These are phyloP conservation scores for Marisa cornuarietis DNA, from an alignment of 1,140 invertebrate genomes.

Conservation along the genomic window DNA sequence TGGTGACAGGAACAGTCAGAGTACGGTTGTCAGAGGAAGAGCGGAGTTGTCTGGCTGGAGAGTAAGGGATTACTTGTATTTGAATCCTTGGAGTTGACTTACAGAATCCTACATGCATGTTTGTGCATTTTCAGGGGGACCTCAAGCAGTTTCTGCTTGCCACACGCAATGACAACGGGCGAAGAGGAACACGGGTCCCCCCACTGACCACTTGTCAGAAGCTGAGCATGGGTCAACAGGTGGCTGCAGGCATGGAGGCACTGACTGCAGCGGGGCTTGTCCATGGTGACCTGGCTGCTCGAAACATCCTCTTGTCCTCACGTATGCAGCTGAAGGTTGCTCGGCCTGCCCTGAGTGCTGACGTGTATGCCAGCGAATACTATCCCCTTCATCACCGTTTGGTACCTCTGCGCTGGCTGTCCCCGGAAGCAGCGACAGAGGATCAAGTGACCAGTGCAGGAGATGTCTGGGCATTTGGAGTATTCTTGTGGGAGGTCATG, in stretches of 20 bases:
- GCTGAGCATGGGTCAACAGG: conserved; percentile 74
- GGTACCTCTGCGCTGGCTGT: conserved; percentile 86
- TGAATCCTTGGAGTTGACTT: too few relatives aligned
- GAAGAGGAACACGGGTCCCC: conserved; percentile 45
- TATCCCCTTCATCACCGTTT: conserved; percentile 66
- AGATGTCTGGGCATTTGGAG: conserved; percentile 64
- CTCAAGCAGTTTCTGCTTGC: conserved; percentile 91
- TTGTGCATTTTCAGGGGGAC: conserved; percentile 76
- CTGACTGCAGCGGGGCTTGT: conserved; percentile 79
- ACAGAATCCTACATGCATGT: not conserved
- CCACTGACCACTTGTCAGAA: conserved; percentile 78
- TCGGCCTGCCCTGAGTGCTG: conserved; percentile 80
- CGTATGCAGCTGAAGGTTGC: conserved; percentile 80
- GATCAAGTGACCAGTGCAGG: conserved; percentile 64
- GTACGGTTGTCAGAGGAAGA: too few relatives aligned
- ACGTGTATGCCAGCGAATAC: conserved; percentile 88
- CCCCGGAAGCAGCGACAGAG: conserved; percentile 86
- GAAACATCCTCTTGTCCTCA: conserved; percentile 91
- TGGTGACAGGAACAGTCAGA: too few relatives aligned
- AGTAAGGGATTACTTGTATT: too few relatives aligned
- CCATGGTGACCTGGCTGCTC: conserved; percentile 88
- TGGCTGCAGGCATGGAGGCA: conserved; percentile 86
- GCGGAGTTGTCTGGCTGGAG: too few relatives aligned
- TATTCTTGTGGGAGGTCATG: conserved; percentile 64
- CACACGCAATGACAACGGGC: conserved; percentile 73